phyloP scores from a whole-genome alignment of 1,140 invertebrate genomes.

The Glomeris maerens region DNA sequence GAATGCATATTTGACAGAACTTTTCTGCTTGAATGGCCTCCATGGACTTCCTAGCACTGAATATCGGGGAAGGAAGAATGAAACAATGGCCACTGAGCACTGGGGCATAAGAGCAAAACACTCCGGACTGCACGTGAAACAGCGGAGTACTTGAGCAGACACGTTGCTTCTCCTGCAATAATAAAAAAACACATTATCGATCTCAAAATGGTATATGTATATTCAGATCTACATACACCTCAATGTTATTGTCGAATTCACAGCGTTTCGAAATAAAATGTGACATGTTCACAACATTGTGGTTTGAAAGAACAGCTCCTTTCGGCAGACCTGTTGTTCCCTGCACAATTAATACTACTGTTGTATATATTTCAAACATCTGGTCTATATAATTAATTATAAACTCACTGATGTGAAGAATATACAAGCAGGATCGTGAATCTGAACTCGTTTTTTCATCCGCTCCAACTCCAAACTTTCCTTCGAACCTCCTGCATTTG shows the following conservation, averaged over 20 bases:
- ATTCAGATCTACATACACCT: too few species aligned
- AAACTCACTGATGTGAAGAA: slow-evolving; percentile 71
- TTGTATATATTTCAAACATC: too few species aligned
- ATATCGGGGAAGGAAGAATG: slow-evolving; percentile 51
- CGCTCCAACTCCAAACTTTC: slow-evolving; percentile 28
- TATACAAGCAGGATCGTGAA: slow-evolving; percentile 55
- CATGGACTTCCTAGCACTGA: slow-evolving; percentile 50
- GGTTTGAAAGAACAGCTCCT: slow-evolving; percentile 66
- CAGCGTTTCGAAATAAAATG: slow-evolving; percentile 46
- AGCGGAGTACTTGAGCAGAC: slow-evolving; percentile 85
- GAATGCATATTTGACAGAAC: slow-evolving; percentile 27
- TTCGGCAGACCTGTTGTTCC: slow-evolving; percentile 78
- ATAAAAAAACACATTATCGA: background rate
- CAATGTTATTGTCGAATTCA: slow-evolving; percentile 36
- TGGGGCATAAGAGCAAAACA: slow-evolving; percentile 41
- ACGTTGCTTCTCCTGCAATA: slow-evolving; percentile 42
- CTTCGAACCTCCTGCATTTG: slow-evolving; percentile 23
- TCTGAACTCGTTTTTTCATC: slow-evolving; percentile 39
- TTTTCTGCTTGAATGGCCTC: slow-evolving; percentile 53
- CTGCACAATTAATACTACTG: slow-evolving; percentile 36
- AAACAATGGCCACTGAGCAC: slow-evolving; percentile 50
- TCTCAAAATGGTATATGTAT: background rate
- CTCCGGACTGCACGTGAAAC: slow-evolving; percentile 63
- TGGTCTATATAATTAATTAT: background rate
- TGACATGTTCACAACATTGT: slow-evolving; percentile 72